Evolutionary conservation across 2,113 vertebrate genomes (phyloP).

Genomic region (Coreoperca whiteheadi): DNA sequence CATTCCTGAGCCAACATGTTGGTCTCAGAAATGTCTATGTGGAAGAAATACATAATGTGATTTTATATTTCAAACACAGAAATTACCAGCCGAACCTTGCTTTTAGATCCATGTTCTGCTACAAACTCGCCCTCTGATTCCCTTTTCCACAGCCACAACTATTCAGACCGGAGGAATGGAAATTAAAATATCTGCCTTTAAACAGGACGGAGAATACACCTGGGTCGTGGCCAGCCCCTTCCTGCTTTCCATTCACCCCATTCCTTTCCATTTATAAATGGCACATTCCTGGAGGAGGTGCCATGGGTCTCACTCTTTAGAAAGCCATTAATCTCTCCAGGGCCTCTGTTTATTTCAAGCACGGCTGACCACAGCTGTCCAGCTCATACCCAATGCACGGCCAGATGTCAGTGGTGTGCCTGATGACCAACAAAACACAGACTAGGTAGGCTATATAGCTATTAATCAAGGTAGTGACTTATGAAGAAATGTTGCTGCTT

Average conservation of each 20-base stretch:
- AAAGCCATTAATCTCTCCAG: slow-evolving; percentile 91
- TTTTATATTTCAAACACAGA: not conserved
- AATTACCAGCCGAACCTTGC: not conserved
- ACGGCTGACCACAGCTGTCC: slow-evolving; percentile 90
- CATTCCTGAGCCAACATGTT: not conserved
- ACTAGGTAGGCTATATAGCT: slow-evolving; percentile 12
- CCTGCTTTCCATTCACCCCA: slow-evolving; percentile 77
- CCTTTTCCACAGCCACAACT: slow-evolving; percentile 17
- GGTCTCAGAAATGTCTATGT: not conserved
- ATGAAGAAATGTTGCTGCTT: slow-evolving; percentile 24
- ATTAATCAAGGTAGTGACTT: slow-evolving; percentile 25
- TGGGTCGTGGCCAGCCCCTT: slow-evolving; percentile 70
- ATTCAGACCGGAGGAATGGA: slow-evolving; percentile 50
- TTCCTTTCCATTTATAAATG: slow-evolving; percentile 87
- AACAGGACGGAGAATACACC: slow-evolving; percentile 65
- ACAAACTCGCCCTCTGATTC: not conserved
- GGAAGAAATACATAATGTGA: not conserved
- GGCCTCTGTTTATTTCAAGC: slow-evolving; percentile 86
- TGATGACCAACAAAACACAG: slow-evolving; percentile 62
- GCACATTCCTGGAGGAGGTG: slow-evolving; percentile 88
- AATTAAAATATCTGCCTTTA: slow-evolving; percentile 74
- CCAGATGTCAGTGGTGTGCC: slow-evolving; percentile 78
- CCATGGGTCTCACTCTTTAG: slow-evolving; percentile 89
- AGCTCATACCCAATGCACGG: slow-evolving; percentile 67
- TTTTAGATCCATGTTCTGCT: not conserved